Evolutionary conservation across 2,797 vertebrate genomes (phyloP).

Genomic region (Myotis pilosus): DNA sequence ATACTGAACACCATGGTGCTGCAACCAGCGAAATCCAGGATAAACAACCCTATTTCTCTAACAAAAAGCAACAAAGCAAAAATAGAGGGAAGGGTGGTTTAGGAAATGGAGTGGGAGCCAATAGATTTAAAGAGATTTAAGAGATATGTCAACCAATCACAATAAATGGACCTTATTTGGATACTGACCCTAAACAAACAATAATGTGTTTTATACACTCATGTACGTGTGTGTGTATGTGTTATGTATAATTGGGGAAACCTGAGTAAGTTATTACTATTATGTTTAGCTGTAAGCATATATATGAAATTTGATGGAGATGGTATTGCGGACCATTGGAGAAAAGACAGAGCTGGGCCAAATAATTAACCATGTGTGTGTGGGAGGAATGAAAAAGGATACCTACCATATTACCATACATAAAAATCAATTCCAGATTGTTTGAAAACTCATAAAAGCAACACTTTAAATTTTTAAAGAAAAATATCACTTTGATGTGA

Average conservation of each 20-base stretch:
- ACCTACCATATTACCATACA: neutral
- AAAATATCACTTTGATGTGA: conserved; percentile 14
- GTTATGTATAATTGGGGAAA: neutral
- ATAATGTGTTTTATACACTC: neutral
- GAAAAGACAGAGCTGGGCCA: neutral
- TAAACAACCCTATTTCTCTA: neutral
- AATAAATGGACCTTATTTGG: neutral
- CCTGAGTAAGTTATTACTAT: neutral
- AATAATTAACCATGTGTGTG: neutral
- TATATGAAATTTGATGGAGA: neutral
- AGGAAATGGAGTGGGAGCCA: neutral
- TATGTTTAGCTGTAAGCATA: neutral
- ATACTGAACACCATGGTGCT: neutral
- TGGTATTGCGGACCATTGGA: neutral
- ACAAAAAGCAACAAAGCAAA: neutral
- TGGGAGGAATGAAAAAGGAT: neutral
- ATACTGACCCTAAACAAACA: neutral
- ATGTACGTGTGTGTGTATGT: neutral
- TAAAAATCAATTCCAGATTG: neutral
- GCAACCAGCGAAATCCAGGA: neutral
- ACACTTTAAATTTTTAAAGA: neutral
- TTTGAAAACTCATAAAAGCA: neutral
- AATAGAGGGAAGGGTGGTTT: neutral
- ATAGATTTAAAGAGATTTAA: neutral
- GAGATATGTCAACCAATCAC: neutral